Evolutionary conservation across 1,140 invertebrate genomes (phyloP).

Genomic region (Oscheius sp.): DNA sequence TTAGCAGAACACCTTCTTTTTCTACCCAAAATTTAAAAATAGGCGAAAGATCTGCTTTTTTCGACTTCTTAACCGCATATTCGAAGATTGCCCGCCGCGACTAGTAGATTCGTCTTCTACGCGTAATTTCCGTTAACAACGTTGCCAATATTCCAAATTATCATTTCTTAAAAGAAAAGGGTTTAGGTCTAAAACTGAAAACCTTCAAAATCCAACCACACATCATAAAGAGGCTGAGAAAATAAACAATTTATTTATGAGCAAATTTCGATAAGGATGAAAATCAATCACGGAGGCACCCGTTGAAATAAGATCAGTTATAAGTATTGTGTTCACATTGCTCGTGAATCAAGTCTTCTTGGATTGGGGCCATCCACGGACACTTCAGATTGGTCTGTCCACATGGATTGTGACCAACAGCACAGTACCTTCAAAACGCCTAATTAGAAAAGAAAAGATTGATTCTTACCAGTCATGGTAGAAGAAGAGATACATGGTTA

Average conservation of each 20-base stretch:
- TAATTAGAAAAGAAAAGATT: neutral
- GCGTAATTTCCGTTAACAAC: too few relatives aligned
- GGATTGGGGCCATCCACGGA: slow-evolving; percentile 47
- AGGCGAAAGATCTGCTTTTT: too few relatives aligned
- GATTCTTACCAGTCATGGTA: slow-evolving; percentile 56
- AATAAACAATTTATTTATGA: neutral
- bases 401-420: slow-evolving; percentile 57
- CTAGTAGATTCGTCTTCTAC: too few relatives aligned
- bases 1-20: too few relatives aligned
- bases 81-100: too few relatives aligned
- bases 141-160: too few relatives aligned
- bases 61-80: too few relatives aligned
- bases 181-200: too few relatives aligned
- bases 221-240: too few relatives aligned
- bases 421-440: slow-evolving; percentile 46
- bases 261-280: neutral
- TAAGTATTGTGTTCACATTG: slow-evolving; percentile 34
- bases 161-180: too few relatives aligned
- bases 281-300: neutral
- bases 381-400: slow-evolving; percentile 54
- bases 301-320: slow-evolving; percentile 7
- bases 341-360: slow-evolving; percentile 4
- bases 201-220: too few relatives aligned
- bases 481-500: slow-evolving; percentile 60
- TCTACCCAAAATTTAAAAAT: too few relatives aligned